These are phyloP conservation scores for Manis crassicaudata DNA, from an alignment of 2,797 vertebrate species.

Conservation along the genomic window DNA sequence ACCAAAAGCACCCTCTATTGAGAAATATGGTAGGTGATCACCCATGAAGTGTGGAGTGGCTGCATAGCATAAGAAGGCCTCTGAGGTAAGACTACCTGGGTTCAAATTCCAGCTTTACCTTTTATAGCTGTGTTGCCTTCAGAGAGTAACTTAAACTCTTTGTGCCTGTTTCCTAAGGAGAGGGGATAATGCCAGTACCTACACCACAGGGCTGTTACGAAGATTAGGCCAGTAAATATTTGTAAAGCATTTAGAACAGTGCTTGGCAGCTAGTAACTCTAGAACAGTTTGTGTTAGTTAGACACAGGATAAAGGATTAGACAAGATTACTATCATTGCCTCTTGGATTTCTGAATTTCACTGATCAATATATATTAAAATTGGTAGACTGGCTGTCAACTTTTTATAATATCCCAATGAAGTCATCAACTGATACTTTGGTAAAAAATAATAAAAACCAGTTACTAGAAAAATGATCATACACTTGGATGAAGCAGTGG, in stretches of 20 bases:
- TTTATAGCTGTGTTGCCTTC: background rate
- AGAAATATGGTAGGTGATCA: slow-evolving; percentile 46
- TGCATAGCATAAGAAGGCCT: background rate
- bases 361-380: slow-evolving; percentile 16
- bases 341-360: slow-evolving; percentile 52
- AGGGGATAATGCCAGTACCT: background rate
- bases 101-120: slow-evolving; percentile 28
- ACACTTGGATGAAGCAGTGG: background rate
- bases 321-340: slow-evolving; percentile 6
- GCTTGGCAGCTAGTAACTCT: background rate
- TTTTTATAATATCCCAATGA: slow-evolving; percentile 20
- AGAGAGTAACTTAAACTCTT: background rate
- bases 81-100: background rate
- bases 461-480: slow-evolving; percentile 18
- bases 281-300: background rate
- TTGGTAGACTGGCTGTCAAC: background rate
- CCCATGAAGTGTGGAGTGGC: background rate
- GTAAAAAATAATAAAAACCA: background rate
- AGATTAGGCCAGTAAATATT: slow-evolving; percentile 14
- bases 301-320: background rate
- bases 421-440: background rate
- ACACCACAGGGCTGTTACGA: background rate
- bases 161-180: background rate
- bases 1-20: background rate
- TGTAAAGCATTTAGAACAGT: slow-evolving; percentile 35